Percentiles rank a stretch among this genome's conserved stretches.
These are phyloP conservation scores for Flexamia atlantica DNA, from an alignment of 2,888 invertebrate species.

Conservation along the genomic window DNA sequence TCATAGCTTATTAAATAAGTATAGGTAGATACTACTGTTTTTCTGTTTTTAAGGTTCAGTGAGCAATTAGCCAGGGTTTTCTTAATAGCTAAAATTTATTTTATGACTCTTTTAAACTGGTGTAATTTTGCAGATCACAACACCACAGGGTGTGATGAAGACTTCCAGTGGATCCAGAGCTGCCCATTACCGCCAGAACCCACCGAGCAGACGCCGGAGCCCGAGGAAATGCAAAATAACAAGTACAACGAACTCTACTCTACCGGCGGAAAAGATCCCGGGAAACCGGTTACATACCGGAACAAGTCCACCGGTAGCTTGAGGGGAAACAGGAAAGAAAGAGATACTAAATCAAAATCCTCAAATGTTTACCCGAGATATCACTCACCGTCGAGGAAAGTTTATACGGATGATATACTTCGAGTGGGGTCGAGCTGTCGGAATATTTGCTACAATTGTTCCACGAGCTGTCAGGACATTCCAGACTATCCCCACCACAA, in stretches of 20 bases:
- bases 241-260: constrained; percentile 53
- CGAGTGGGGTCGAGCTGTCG: constrained; percentile 67
- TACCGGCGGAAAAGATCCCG: constrained; percentile 27
- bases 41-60: too few species aligned
- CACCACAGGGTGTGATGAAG: constrained; percentile 81
- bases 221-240: not conserved
- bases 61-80: too few species aligned
- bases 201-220: not conserved
- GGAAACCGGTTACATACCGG: constrained; percentile 51
- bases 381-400: constrained; percentile 66
- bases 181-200: constrained; percentile 57
- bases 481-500: constrained; percentile 47
- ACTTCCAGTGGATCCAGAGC: constrained; percentile 83
- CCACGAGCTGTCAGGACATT: constrained; percentile 61
- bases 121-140: constrained; percentile 76
- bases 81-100: not conserved
- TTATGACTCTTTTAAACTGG: too few species aligned
- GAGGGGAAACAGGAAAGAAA: constrained; percentile 77
- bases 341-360: constrained; percentile 82
- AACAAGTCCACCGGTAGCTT: constrained; percentile 75
- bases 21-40: too few species aligned
- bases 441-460: constrained; percentile 57
- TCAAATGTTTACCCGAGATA: constrained; percentile 73
- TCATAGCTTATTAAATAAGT: too few species aligned
- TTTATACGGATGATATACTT: constrained; percentile 46